Base-by-base conservation (phyloP, 2,888 invertebrate species). In the Carabus problematicus region DNA sequence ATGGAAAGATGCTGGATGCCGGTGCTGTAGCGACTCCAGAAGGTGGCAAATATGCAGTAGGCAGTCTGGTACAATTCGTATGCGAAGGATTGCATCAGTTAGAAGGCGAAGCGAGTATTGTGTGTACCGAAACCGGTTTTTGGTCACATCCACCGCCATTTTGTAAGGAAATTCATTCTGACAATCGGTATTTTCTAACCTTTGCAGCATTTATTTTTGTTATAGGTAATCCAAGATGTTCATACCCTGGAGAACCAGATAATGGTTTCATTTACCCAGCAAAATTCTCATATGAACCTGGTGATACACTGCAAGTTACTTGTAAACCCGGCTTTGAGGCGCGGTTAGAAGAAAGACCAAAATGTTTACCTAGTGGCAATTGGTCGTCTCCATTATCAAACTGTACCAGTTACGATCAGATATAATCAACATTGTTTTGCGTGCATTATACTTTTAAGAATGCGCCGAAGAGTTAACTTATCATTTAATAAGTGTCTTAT, bases 121-220 rank as follows among this genome's bases (percentile, higher is more conserved):
- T 94, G 55, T 95, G 95, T 83, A 93, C 92, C 6, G 94, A 94
- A 80, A 91, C 90, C 71, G 94, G 94, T 56, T 91, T 90, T 78
- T 95, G 94, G 95, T 93, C 94, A 1, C 92, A 93, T 80, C 90
- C 91, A 18, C 89, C 93, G 9, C 95, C 95, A 58, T 89, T 91
- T 79, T 95, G 95, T 87, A 79, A 86, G 86, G 82, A 61, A n/a
- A n/a, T n/a, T n/a, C n/a, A 29, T 29, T 29, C 29, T 29, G 29
- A 29, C 29, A 2, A 29, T 2, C 29, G 3, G 29, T 29, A 29
- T 29, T 29, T 29, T 6, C 6, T 29, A 29, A 3, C 2, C 6
- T 3, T 29, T 29, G 6, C 29, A 29, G 29, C 29, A n/a, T n/a
- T n/a, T 29, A 29, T 29, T 6, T 29, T 29, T 49, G n/a, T 3